Conservation (phyloP, 1,140 invertebrate genomes). For the Aphelinus certus region DNA sequence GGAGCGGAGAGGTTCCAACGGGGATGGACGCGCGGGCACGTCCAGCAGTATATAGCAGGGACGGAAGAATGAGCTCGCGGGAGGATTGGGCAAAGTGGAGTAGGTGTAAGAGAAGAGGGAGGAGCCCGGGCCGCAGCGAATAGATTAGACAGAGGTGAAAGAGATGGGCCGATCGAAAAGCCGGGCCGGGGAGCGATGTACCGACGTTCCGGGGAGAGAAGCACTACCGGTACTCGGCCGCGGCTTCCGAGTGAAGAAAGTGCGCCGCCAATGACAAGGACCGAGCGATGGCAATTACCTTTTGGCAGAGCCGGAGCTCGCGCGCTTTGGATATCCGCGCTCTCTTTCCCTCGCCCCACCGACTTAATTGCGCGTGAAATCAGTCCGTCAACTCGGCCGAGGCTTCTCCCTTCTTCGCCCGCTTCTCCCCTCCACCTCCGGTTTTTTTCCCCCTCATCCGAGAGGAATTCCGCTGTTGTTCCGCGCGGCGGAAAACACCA, state of each 20-base stretch:
- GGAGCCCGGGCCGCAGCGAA: constrained; percentile 13
- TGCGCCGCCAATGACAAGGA: constrained; percentile 22
- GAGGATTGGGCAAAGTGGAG: constrained; percentile 23
- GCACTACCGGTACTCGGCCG: constrained; percentile 52
- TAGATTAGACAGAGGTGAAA: constrained; percentile 9
- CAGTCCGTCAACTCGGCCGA: constrained; percentile 36
- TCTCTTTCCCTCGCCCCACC: constrained; percentile 14
- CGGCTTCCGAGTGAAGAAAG: constrained; percentile 22
- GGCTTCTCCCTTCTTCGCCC: background rate
- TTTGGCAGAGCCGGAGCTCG: constrained; percentile 36
- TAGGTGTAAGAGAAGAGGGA: background rate
- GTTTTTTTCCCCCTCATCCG: background rate
- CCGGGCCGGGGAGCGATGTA: constrained; percentile 5
- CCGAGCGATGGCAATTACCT: constrained; percentile 42
- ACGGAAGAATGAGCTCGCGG: too few species aligned
- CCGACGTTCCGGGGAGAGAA: constrained; percentile 42
- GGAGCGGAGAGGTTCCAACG: too few species aligned
- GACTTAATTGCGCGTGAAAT: constrained; percentile 45
- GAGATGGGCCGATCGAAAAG: background rate
- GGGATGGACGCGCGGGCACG: too few species aligned
- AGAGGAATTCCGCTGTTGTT: constrained; percentile 4
- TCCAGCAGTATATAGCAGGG: too few species aligned
- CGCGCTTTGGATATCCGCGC: constrained; percentile 41
- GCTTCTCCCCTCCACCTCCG: background rate
- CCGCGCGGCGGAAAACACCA: background rate